Conservation (phyloP, 1,140 invertebrate species). For the Drosophila tristis region DNA sequence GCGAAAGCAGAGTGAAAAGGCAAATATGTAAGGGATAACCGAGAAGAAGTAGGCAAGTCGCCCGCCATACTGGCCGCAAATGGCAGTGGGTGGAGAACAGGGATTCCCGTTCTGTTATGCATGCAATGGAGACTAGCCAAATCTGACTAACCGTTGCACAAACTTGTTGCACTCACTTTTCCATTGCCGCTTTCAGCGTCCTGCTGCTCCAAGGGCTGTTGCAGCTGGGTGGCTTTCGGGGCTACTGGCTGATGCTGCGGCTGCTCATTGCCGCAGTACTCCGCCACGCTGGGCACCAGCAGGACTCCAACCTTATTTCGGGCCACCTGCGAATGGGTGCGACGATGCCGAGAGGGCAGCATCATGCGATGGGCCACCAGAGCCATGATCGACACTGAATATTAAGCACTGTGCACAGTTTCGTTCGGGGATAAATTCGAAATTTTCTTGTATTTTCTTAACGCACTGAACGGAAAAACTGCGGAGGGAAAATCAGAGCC, state of each 20-base stretch:
- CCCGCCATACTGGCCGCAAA: slow-evolving; percentile 23
- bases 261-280: slow-evolving; percentile 56
- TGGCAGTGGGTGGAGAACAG: neutral
- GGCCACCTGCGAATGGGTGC: slow-evolving; percentile 62
- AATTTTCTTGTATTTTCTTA: slow-evolving; percentile 3
- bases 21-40: neutral
- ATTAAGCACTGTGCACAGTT: neutral
- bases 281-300: slow-evolving; percentile 66
- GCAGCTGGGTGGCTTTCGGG: slow-evolving; percentile 19
- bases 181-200: slow-evolving; percentile 15
- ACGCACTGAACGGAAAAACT: neutral
- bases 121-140: slow-evolving; percentile 24
- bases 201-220: slow-evolving; percentile 23
- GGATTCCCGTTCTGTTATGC: slow-evolving; percentile 14
- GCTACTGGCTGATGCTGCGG: slow-evolving; percentile 15
- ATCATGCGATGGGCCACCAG: slow-evolving; percentile 80
- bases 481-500: slow-evolving; percentile 45
- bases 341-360: slow-evolving; percentile 63
- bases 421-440: neutral
- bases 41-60: slow-evolving; percentile 7
- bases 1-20: slow-evolving; percentile 23
- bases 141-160: slow-evolving; percentile 35
- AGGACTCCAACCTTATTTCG: slow-evolving; percentile 77
- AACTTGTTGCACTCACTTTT: slow-evolving; percentile 80
- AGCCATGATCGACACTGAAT: slow-evolving; percentile 59